phyloP scores from a whole-genome alignment of 2,888 invertebrate species.

The Exocentrus adspersus region DNA sequence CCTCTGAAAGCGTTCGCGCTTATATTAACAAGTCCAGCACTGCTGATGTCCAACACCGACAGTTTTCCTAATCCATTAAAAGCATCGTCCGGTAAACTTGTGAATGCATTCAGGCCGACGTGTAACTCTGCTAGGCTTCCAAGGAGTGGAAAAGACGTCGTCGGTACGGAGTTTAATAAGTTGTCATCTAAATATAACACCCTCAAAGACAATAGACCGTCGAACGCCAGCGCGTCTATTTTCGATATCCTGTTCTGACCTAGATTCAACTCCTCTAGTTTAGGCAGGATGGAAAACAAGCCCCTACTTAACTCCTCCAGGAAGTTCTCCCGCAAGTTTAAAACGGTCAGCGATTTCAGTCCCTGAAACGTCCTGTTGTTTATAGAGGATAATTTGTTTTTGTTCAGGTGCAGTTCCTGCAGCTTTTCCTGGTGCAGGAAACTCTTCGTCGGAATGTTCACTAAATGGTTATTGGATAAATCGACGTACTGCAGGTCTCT shows the following conservation, averaged over 20 bases:
- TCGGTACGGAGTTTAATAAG: constrained; percentile 80
- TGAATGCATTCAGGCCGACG: constrained; percentile 85
- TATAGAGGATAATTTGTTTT: constrained; percentile 85
- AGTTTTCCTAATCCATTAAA: constrained; percentile 81
- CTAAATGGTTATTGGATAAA: constrained; percentile 84
- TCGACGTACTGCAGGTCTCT: constrained; percentile 86
- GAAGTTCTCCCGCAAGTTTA: constrained; percentile 84
- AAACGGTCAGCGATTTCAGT: constrained; percentile 78
- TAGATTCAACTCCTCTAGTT: constrained; percentile 85
- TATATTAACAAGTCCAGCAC: constrained; percentile 83
- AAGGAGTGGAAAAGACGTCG: constrained; percentile 76
- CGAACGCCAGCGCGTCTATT: constrained; percentile 81
- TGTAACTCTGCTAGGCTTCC: constrained; percentile 85
- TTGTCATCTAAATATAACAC: constrained; percentile 88
- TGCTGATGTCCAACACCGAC: constrained; percentile 80
- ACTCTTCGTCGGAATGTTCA: constrained; percentile 81
- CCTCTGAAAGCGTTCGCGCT: constrained; percentile 81
- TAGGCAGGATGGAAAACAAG: constrained; percentile 77
- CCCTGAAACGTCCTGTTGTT: constrained; percentile 84
- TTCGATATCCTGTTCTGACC: constrained; percentile 86
- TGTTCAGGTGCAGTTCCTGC: constrained; percentile 83
- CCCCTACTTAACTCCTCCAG: constrained; percentile 80
- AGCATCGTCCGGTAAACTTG: constrained; percentile 78
- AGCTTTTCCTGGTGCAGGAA: constrained; percentile 84
- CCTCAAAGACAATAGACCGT: constrained; percentile 78